phyloP scores from a whole-genome alignment of 2,888 invertebrate species.

The Sphecodes monilicornis region DNA sequence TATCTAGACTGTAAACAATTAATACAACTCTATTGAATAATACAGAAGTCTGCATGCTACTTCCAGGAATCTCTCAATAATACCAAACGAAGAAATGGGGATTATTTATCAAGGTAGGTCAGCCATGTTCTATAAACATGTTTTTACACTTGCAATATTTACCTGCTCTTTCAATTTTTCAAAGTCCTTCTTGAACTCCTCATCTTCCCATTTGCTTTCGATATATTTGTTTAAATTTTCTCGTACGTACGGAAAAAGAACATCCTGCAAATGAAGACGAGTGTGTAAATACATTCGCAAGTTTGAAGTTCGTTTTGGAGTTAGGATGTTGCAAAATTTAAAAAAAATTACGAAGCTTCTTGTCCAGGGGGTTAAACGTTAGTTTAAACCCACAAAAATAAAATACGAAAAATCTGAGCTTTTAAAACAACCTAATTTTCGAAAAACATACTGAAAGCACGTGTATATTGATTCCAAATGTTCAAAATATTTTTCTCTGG shows the following conservation, averaged over 20 bases:
- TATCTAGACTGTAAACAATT: constrained; percentile 33
- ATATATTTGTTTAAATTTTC: constrained; percentile 90
- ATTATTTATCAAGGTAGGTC: constrained; percentile 12
- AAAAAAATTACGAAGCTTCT: not conserved
- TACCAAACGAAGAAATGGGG: not conserved
- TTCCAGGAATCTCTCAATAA: constrained; percentile 13
- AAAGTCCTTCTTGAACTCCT: constrained; percentile 89
- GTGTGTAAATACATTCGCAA: constrained; percentile 31
- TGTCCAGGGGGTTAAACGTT: not conserved
- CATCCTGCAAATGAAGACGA: constrained; percentile 86
- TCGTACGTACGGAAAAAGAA: constrained; percentile 91
- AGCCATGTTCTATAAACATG: not conserved
- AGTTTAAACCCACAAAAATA: not conserved
- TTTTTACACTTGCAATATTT: constrained; percentile 62
- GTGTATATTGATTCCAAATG: not conserved
- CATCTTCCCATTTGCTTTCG: constrained; percentile 89
- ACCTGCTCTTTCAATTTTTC: constrained; percentile 88
- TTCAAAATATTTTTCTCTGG: not conserved
- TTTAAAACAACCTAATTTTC: not conserved
- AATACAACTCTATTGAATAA: constrained; percentile 6
- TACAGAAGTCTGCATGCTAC: not conserved
- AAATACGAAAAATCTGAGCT: not conserved
- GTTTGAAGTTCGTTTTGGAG: constrained; percentile 19
- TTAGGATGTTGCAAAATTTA: not conserved
- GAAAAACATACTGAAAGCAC: not conserved